Evolutionary conservation across 2,797 vertebrate species (phyloP).

Genomic region (Nasua narica): DNA sequence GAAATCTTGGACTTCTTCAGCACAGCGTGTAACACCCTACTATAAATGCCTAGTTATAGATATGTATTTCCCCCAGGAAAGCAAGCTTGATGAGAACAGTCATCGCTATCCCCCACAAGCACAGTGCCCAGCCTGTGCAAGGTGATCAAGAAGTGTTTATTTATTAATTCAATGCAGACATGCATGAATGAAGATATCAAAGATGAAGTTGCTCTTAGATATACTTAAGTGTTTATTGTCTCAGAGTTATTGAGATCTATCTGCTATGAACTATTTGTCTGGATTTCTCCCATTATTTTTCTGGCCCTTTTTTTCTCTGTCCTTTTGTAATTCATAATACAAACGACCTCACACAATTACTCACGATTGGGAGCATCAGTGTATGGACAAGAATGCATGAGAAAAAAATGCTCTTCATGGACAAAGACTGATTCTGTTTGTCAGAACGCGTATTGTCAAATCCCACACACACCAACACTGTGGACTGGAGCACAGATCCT

Average conservation of each 20-base stretch:
- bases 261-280: not conserved
- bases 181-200: not conserved
- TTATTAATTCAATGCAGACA: not conserved
- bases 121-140: not conserved
- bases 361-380: not conserved
- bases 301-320: not conserved
- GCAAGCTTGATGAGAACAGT: not conserved
- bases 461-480: constrained; percentile 46
- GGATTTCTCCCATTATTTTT: not conserved
- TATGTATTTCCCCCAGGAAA: not conserved
- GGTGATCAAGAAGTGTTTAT: not conserved
- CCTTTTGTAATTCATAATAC: not conserved
- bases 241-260: not conserved
- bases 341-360: not conserved
- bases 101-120: accelerated
- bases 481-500: not conserved
- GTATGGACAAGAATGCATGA: not conserved
- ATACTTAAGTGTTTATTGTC: not conserved
- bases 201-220: not conserved
- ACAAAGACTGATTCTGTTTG: constrained; percentile 61
- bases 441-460: constrained; percentile 58
- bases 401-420: not conserved
- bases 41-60: not conserved
- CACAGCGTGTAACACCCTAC: accelerated
- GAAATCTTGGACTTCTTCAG: not conserved